These are phyloP conservation scores for Coptodon bakossiorum DNA, from an alignment of 2,113 vertebrate genomes.

Conservation along the genomic window DNA sequence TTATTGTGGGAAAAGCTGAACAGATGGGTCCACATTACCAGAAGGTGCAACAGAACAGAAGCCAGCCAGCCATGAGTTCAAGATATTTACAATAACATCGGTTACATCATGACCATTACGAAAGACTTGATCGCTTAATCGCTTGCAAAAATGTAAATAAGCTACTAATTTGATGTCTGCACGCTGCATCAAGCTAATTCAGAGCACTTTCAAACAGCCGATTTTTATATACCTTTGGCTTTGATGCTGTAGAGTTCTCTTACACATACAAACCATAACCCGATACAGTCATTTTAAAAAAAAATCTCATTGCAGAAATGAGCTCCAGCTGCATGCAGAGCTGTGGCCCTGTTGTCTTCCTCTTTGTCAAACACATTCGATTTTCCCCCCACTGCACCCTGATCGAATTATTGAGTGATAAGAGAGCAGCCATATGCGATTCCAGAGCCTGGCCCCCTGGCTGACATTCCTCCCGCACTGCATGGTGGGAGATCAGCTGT, in stretches of 20 bases:
- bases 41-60: conserved; percentile 16
- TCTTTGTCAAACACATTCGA: conserved; percentile 18
- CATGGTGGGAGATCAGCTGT: conserved; percentile 39
- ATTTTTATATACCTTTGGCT: not conserved
- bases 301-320: not conserved
- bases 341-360: not conserved
- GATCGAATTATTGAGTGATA: conserved; percentile 44
- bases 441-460: not conserved
- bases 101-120: conserved; percentile 6
- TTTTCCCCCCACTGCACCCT: not conserved
- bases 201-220: not conserved
- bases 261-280: not conserved
- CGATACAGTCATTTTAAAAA: not conserved
- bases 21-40: conserved; percentile 58
- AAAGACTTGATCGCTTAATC: not conserved
- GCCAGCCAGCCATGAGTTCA: not conserved
- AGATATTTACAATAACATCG: conserved; percentile 10
- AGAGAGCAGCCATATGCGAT: conserved; percentile 8
- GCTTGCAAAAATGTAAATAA: not conserved
- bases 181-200: not conserved
- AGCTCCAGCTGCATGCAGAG: not conserved
- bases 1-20: conserved; percentile 8
- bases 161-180: not conserved
- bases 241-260: not conserved
- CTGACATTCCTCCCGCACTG: not conserved